Conservation (phyloP, 1,140 invertebrate genomes). For the Chrysoperla carnea region DNA sequence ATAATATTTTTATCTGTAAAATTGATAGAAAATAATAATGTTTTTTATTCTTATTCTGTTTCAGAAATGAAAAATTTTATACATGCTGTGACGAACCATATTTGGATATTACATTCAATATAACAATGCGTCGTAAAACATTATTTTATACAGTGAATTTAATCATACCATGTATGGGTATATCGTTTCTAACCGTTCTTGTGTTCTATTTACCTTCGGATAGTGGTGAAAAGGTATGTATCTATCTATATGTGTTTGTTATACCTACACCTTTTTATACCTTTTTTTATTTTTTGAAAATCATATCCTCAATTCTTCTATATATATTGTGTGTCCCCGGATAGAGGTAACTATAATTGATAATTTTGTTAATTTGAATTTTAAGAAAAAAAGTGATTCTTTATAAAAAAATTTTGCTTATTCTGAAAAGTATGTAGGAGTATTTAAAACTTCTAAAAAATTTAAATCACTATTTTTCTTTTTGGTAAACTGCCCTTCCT, state of each 20-base stretch:
- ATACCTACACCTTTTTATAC: neutral
- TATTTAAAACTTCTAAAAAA: too few relatives aligned
- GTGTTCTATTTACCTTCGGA: conserved; percentile 98
- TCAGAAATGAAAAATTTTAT: conserved; percentile 85
- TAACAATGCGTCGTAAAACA: conserved; percentile 92
- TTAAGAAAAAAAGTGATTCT: too few relatives aligned
- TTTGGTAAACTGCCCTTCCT: too few relatives aligned
- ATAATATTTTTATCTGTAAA: too few relatives aligned
- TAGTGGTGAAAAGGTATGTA: conserved; percentile 92
- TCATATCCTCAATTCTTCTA: too few relatives aligned
- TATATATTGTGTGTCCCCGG: too few relatives aligned
- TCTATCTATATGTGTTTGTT: neutral
- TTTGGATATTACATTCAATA: conserved; percentile 97
- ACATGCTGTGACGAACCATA: conserved; percentile 94
- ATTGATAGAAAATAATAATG: neutral
- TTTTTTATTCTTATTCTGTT: conserved; percentile 9
- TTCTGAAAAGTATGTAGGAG: too few relatives aligned
- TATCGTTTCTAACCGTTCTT: conserved; percentile 94
- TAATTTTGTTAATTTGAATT: too few relatives aligned
- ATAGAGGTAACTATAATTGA: too few relatives aligned
- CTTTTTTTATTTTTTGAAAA: neutral
- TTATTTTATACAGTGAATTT: conserved; percentile 96
- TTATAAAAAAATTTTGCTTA: too few relatives aligned
- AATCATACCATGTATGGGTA: conserved; percentile 94
- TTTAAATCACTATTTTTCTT: too few relatives aligned